These are phyloP conservation scores for Drosophila albomicans DNA, from an alignment of 1,140 invertebrate genomes.

Conservation along the genomic window DNA sequence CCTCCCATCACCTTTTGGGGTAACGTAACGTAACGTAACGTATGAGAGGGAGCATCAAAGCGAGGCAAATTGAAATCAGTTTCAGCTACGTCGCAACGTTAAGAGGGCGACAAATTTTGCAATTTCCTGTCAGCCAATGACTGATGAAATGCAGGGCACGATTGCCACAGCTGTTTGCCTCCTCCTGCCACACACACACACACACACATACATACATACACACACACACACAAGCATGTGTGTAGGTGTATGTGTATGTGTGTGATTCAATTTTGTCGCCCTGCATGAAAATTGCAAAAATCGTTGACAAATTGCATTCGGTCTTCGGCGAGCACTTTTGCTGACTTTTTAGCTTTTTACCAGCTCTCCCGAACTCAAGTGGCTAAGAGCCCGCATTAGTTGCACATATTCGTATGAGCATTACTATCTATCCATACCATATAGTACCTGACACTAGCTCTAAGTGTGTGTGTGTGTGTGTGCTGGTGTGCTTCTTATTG, in stretches of 20 bases:
- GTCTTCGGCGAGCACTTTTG: constrained; percentile 11
- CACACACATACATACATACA: too few species aligned
- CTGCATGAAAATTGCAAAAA: constrained; percentile 74
- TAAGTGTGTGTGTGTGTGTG: constrained; percentile 21
- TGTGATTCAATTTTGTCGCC: constrained; percentile 68
- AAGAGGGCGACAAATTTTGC: constrained; percentile 57
- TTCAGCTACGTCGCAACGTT: not conserved
- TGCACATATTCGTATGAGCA: not conserved
- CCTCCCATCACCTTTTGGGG: constrained; percentile 1
- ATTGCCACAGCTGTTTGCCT: constrained; percentile 22
- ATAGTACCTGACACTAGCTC: constrained; percentile 1
- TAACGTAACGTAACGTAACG: too few species aligned
- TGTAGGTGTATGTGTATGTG: constrained; percentile 1
- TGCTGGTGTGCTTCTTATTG: constrained; percentile 20
- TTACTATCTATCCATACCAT: constrained; percentile 4
- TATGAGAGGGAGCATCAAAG: constrained; percentile 15
- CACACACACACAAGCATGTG: not conserved
- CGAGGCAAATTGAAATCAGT: constrained; percentile 46
- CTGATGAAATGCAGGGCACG: constrained; percentile 52
- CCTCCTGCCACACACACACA: too few species aligned
- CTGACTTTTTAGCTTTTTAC: constrained; percentile 59
- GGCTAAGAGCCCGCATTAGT: constrained; percentile 49
- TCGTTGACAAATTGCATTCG: constrained; percentile 81
- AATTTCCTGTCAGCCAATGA: constrained; percentile 63
- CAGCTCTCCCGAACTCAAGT: constrained; percentile 13